Conservation (phyloP, 2,888 invertebrate genomes). For the Cryptocheilus praepositus region DNA sequence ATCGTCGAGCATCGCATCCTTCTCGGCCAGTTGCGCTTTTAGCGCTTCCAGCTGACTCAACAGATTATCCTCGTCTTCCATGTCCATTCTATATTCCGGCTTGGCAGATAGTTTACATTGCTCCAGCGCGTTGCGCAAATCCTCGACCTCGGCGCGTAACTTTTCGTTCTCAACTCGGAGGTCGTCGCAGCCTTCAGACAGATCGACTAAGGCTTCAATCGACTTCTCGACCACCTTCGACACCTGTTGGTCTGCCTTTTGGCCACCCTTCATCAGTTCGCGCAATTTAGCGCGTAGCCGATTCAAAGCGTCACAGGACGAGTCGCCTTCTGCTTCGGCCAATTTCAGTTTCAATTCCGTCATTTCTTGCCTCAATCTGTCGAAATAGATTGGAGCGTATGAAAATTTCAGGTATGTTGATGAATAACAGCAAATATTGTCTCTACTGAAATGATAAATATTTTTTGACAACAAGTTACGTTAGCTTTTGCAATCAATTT, state of each 20-base stretch:
- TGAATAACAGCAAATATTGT: too few species aligned
- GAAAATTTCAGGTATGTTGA: too few species aligned
- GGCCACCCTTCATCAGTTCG: constrained; percentile 62
- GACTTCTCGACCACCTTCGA: constrained; percentile 60
- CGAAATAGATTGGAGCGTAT: not conserved
- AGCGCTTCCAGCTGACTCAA: constrained; percentile 34
- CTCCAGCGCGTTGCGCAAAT: constrained; percentile 17
- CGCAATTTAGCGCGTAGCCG: constrained; percentile 65
- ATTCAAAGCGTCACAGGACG: constrained; percentile 64
- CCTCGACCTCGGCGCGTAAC: constrained; percentile 43
- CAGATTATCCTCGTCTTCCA: not conserved
- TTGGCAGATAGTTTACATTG: constrained; percentile 18
- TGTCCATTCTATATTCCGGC: not conserved
- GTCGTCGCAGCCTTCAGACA: constrained; percentile 59
- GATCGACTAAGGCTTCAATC: constrained; percentile 60
- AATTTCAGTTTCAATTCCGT: constrained; percentile 57
- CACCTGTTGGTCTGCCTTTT: constrained; percentile 56
- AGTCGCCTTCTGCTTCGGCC: constrained; percentile 60
- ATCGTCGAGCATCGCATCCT: constrained; percentile 46
- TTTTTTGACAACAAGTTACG: too few species aligned
- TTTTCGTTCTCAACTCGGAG: constrained; percentile 57
- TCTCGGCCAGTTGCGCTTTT: constrained; percentile 53
- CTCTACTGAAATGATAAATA: too few species aligned
- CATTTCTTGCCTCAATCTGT: constrained; percentile 61
- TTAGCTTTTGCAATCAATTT: too few species aligned